Base-by-base conservation (phyloP, 1,140 invertebrate genomes). In the Papilio helenus region DNA sequence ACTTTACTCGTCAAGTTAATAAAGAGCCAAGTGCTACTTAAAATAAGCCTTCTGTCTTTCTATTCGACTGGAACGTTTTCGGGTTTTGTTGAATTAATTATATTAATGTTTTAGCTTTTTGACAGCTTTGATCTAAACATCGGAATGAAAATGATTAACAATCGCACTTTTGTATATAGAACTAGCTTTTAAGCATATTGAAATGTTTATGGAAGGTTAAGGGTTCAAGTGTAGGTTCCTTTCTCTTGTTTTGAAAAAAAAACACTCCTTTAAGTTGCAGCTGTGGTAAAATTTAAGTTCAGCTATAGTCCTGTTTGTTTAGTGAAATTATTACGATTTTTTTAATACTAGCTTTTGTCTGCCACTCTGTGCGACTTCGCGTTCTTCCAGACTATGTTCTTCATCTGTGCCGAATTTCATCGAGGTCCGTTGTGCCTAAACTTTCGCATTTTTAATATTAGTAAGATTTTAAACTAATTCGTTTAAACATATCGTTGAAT, bases 1-100 rank as follows among this genome's bases (percentile, higher is more conserved):
- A 86, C 88, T 87, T 83, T 83, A 83, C 81, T 82, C 83, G 85
- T 88, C 86, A 84, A 82, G 83, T 85, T 90, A 89, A 90, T 89
- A 87, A 85, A 84, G 72, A 81, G 61, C 80, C n/a, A 44, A 79
- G 74, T 77, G 82, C 82, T 80, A 81, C 83, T 82, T 86, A 83
- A 84, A 86, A 84, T 82, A 83, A 84, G 86, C 82, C 82, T 81
- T 81, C 80, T 76, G 79, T 83, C 79, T 81, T 83, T 79, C 80
- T 83, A 82, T 81, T 81, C 73, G 80, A 79, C 76, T 61, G 44
- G 77, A 42, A 76, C 79, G 76, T 79, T 79, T 82, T 83, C 79
- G 79, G 79, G 72, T 74, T 61, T 73, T 79, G 39, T 79, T 83
- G 83, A 83, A 86, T 88, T 84, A 82, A 87, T 87, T 88, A 88